phyloP scores from a whole-genome alignment of 1,140 invertebrate genomes.

The Neodiprion virginianus region DNA sequence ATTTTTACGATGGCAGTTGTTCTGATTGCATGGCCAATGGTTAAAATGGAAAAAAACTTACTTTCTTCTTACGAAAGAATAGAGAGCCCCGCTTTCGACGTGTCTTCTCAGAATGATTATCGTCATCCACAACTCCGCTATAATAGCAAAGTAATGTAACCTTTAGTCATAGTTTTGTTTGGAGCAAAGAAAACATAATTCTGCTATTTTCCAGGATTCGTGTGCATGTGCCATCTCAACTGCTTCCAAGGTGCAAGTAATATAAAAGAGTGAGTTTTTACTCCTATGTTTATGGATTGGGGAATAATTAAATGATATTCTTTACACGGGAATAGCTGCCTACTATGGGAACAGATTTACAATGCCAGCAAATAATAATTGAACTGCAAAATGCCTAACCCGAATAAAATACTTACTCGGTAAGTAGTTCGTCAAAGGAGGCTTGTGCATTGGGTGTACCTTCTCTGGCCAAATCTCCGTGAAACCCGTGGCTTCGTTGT shows the following conservation, averaged over 20 bases:
- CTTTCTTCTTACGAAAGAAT: constrained; percentile 90
- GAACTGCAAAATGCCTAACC: constrained; percentile 33
- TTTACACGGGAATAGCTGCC: not conserved
- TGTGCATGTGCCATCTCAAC: no score
- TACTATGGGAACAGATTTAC: constrained; percentile 14
- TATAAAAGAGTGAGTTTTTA: no score
- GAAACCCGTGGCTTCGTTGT: constrained; percentile 53
- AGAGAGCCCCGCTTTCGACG: constrained; percentile 85
- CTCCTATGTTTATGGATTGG: not conserved
- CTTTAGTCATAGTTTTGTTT: no score
- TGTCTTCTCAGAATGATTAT: constrained; percentile 79
- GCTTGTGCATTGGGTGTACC: constrained; percentile 52
- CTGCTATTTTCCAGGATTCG: no score
- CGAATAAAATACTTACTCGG: constrained; percentile 64
- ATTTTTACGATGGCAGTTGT: not conserved
- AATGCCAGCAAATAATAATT: constrained; percentile 26
- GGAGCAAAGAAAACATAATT: no score
- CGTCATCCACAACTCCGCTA: constrained; percentile 66
- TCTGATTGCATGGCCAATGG: constrained; percentile 8
- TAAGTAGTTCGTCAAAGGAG: constrained; percentile 58
- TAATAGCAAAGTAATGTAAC: constrained; percentile 25
- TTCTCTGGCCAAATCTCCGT: constrained; percentile 54
- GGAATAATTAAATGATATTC: constrained; percentile 2
- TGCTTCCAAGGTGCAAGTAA: no score
- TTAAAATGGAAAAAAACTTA: constrained; percentile 42